A percentile compares a stretch with the other conserved stretches of the same genome.
These are phyloP conservation scores for Balearica regulorum DNA, from an alignment of 2,797 vertebrate species.

Conservation along the genomic window DNA sequence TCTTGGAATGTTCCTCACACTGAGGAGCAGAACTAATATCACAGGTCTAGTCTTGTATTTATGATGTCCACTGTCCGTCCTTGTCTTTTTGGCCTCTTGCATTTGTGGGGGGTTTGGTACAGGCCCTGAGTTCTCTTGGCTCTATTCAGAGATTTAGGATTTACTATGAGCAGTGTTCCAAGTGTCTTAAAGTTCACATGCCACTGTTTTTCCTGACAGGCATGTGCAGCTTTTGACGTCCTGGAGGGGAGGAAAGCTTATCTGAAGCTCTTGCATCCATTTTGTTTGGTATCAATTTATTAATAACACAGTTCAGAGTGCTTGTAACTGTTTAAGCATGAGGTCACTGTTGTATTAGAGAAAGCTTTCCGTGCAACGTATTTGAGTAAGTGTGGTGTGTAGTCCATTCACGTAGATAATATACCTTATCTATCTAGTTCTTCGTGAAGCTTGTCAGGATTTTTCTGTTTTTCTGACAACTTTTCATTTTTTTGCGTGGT, in stretches of 20 bases:
- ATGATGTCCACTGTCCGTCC: fast-evolving
- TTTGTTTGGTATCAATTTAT: neutral
- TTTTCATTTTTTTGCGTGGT: neutral
- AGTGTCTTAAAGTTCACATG: neutral
- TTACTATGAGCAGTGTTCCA: neutral
- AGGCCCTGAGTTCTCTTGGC: neutral
- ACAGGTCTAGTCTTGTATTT: neutral
- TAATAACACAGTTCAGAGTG: neutral
- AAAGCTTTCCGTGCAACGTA: neutral
- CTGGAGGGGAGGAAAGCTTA: neutral
- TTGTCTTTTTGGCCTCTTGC: neutral
- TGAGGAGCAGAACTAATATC: neutral
- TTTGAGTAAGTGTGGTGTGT: neutral
- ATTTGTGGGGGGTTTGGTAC: fast-evolving
- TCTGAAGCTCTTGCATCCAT: neutral
- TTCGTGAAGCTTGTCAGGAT: neutral
- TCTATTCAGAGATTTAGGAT: neutral
- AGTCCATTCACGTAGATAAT: neutral
- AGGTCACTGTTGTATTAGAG: neutral
- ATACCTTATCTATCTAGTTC: neutral
- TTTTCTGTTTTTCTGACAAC: neutral
- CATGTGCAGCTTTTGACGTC: neutral
- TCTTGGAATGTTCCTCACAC: neutral
- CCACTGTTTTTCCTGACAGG: neutral
- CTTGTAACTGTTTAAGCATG: neutral